Base-by-base conservation (phyloP, 2,113 vertebrate genomes). In the Brachyhypopomus gauderio region DNA sequence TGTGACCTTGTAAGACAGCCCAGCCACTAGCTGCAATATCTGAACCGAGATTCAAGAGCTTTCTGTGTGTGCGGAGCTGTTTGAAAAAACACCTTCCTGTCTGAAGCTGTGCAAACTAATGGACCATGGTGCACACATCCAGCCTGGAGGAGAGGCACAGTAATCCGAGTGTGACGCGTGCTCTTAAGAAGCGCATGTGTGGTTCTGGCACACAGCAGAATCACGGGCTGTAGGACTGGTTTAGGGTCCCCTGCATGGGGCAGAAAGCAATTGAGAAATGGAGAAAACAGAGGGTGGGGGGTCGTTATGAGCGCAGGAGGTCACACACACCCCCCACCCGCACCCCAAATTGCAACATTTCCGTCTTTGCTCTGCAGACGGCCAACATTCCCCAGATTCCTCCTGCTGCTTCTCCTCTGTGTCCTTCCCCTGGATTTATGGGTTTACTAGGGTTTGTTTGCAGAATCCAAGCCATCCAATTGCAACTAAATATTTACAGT, bases 401-500 rank as follows among this genome's bases (percentile, higher is more conserved):
- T 76, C 69, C 70, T 78, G 41, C 64, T 22, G n/a, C 7, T n/a
- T 72, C 20, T 75, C 20, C 16, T 63, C 22, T 48, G 63, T 77
- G 83, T 73, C 38, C 82, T 88, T 84, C 74, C 63, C 81, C 72
- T 83, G 3, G 72, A 85, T 87, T 90, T 83, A 88, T 72, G 69
- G 79, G 72, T 73, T 67, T 82, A 79, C 86, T 36, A 17, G 72
- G 82, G 81, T 58, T 81, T 87, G 41, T 45, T 69, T 41, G n/a
- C 19, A 45, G 71, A 87, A 79, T 88, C 86, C 80, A 67, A 56
- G 86, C 64, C 66, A 45, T 82, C 88, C 82, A 80, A 86, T 58
- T 23, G 0, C 79, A 66, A 85, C 75, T 85, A 90, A 90, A 90
- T 91, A 89, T 91, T 90, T 89, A 88, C 70, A 38, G 77, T 71